These are phyloP conservation scores for Craterocephalus amniculus DNA, from an alignment of 2,797 vertebrate genomes.

Conservation along the genomic window DNA sequence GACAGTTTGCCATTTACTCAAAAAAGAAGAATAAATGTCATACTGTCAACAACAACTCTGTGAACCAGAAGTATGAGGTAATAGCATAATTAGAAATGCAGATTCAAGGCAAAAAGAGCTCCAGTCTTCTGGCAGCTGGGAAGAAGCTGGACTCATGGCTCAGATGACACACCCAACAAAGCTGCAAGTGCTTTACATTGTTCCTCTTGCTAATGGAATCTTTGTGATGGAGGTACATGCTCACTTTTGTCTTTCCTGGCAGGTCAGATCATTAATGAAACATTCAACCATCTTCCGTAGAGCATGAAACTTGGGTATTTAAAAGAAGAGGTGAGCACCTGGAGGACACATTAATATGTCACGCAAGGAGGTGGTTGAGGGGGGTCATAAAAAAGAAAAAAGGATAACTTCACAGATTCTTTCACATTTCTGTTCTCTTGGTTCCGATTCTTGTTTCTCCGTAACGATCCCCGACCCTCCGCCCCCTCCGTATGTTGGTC, in stretches of 20 bases:
- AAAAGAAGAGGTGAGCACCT: slow-evolving; percentile 36
- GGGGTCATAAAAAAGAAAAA: slow-evolving; percentile 10
- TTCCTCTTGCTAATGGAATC: slow-evolving; percentile 62
- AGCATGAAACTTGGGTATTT: slow-evolving; percentile 33
- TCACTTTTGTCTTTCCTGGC: slow-evolving; percentile 47
- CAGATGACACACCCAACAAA: slow-evolving; percentile 28
- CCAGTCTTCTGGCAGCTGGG: background rate
- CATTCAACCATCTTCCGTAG: slow-evolving; percentile 47
- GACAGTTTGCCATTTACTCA: background rate
- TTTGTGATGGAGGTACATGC: slow-evolving; percentile 40
- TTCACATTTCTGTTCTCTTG: background rate
- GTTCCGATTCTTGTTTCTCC: slow-evolving; percentile 13
- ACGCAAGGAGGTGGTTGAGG: slow-evolving; percentile 23
- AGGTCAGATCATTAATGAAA: slow-evolving; percentile 64
- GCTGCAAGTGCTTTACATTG: slow-evolving; percentile 64
- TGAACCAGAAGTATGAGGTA: slow-evolving; percentile 6
- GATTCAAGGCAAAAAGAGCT: slow-evolving; percentile 4
- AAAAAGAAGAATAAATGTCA: background rate
- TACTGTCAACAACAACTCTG: slow-evolving; percentile 3
- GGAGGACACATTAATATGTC: slow-evolving; percentile 50
- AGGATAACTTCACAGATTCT: slow-evolving; percentile 19
- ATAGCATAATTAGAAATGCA: background rate
- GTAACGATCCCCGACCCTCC: background rate
- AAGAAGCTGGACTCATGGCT: slow-evolving; percentile 13
- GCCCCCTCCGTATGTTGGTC: slow-evolving; percentile 8